A percentile compares a stretch with the other conserved stretches of the same genome.
Conservation (phyloP, 2,113 vertebrate species). For the Dicrurus megarhynchus region DNA sequence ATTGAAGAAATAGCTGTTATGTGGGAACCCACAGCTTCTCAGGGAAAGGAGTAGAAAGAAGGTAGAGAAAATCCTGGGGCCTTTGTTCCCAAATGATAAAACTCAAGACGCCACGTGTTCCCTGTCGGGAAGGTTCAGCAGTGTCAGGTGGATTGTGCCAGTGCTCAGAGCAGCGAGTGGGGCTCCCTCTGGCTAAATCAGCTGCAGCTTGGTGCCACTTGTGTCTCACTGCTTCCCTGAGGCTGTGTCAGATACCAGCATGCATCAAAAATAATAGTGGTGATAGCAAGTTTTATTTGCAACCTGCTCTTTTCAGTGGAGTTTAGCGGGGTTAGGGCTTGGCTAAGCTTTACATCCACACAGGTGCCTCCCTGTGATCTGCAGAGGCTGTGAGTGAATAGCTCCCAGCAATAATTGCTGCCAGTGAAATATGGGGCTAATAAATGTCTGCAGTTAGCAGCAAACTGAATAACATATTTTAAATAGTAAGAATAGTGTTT, state of each 20-base stretch:
- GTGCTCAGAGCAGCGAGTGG: not conserved
- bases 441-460: not conserved
- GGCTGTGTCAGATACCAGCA: not conserved
- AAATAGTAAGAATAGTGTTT: not conserved
- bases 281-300: not conserved
- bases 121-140: not conserved
- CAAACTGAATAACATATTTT: not conserved
- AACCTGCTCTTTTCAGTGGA: not conserved
- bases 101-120: not conserved
- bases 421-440: not conserved
- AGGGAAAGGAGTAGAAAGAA: not conserved
- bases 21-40: not conserved
- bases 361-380: slow-evolving; percentile 7
- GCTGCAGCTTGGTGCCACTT: not conserved
- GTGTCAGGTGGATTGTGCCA: not conserved
- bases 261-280: not conserved
- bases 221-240: not conserved
- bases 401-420: slow-evolving; percentile 20
- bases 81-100: not conserved
- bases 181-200: not conserved
- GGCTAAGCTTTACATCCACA: not conserved
- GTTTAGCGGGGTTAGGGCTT: not conserved
- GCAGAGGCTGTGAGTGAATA: not conserved
- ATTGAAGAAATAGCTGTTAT: not conserved
- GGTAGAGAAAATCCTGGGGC: not conserved